Evolutionary conservation across 2,888 invertebrate genomes (phyloP).

Genomic region (Melolontha melolontha): DNA sequence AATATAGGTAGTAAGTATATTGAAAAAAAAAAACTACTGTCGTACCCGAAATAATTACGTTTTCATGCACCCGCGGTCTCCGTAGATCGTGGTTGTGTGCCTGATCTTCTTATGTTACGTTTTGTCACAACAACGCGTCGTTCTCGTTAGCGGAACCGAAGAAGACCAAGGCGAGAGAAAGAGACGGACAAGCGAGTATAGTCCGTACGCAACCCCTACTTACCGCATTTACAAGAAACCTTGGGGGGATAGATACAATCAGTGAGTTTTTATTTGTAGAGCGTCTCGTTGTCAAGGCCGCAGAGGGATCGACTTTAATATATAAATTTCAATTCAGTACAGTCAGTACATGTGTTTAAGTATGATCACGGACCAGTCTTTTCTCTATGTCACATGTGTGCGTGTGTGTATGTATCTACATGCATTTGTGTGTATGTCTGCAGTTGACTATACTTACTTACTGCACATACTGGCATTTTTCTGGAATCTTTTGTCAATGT

Average conservation of each 20-base stretch:
- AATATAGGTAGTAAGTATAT: constrained; percentile 5
- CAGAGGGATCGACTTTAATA: constrained; percentile 49
- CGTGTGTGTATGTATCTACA: neutral
- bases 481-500: neutral
- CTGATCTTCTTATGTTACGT: constrained; percentile 39
- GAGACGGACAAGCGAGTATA: constrained; percentile 44
- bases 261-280: constrained; percentile 53
- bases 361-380: constrained; percentile 14
- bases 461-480: neutral
- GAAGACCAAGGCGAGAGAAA: constrained; percentile 26
- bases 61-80: constrained; percentile 43
- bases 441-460: too few relatives aligned
- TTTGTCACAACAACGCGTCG: constrained; percentile 47
- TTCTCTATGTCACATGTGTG: neutral
- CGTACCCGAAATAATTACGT: constrained; percentile 47
- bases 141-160: constrained; percentile 48
- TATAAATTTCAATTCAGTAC: constrained; percentile 45
- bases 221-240: constrained; percentile 43
- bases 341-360: constrained; percentile 39
- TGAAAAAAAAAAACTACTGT: constrained; percentile 37
- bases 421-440: neutral
- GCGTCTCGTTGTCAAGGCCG: constrained; percentile 55
- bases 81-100: constrained; percentile 3
- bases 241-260: constrained; percentile 53
- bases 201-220: constrained; percentile 46